phyloP scores from a whole-genome alignment of 1,140 invertebrate genomes.

The Oedothorax gibbosus region DNA sequence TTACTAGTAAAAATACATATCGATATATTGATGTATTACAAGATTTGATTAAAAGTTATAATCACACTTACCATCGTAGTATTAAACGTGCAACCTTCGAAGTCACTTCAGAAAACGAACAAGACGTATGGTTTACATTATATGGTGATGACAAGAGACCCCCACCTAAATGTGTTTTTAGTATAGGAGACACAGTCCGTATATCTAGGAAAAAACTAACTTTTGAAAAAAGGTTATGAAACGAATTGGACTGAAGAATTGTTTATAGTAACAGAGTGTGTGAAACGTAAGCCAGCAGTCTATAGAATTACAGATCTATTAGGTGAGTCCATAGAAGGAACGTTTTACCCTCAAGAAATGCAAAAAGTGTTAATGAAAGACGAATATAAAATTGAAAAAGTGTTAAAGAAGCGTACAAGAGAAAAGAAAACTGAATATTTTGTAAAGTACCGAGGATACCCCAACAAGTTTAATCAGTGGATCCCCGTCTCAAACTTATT shows the following conservation, averaged over 20 bases:
- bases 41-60: slow-evolving; percentile 19
- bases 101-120: too few species aligned
- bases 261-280: too few species aligned
- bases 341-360: background rate
- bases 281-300: too few species aligned
- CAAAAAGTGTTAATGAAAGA: background rate
- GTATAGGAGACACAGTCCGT: too few species aligned
- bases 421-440: background rate
- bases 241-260: too few species aligned
- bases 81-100: background rate
- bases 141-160: too few species aligned
- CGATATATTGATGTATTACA: background rate
- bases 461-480: slow-evolving; percentile 4
- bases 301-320: too few species aligned
- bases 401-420: background rate
- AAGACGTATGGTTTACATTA: too few species aligned
- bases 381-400: background rate
- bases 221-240: background rate
- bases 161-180: too few species aligned
- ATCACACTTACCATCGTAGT: slow-evolving; percentile 3
- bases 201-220: too few species aligned
- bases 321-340: too few species aligned
- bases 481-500: background rate
- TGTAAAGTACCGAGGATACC: background rate
- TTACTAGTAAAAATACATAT: background rate